phyloP scores from a whole-genome alignment of 2,797 vertebrate genomes.

The Rachycentron canadum region DNA sequence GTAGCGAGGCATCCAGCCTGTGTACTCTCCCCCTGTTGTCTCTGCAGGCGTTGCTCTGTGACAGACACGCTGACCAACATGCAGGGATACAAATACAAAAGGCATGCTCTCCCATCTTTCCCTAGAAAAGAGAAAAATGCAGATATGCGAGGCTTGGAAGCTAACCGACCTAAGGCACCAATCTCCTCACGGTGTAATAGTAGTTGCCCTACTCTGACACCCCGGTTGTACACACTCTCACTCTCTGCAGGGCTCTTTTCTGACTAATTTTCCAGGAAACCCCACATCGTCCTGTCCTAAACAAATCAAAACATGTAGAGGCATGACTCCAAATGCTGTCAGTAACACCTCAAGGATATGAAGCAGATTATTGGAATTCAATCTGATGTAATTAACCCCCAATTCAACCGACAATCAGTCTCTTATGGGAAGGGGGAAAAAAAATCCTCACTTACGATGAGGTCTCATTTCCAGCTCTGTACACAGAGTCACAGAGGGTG shows the following conservation, averaged over 20 bases:
- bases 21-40: not conserved
- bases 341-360: slow-evolving; percentile 68
- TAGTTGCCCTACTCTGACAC: slow-evolving; percentile 57
- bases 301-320: slow-evolving; percentile 73
- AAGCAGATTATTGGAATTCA: slow-evolving; percentile 76
- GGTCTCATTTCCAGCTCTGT: slow-evolving; percentile 61
- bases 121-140: slow-evolving; percentile 15
- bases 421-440: slow-evolving; percentile 1
- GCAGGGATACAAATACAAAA: slow-evolving; percentile 34
- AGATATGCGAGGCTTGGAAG: slow-evolving; percentile 31
- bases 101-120: not conserved
- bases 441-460: slow-evolving; percentile 22
- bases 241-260: slow-evolving; percentile 47
- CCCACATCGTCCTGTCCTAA: slow-evolving; percentile 60
- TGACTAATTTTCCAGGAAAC: slow-evolving; percentile 55
- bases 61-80: slow-evolving; percentile 33
- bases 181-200: no score
- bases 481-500: slow-evolving; percentile 41
- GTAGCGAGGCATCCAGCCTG: slow-evolving; percentile 36
- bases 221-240: slow-evolving; percentile 33
- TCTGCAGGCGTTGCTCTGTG: slow-evolving; percentile 45
- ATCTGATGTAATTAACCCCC: slow-evolving; percentile 72
- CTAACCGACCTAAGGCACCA: slow-evolving; percentile 18
- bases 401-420: slow-evolving; percentile 32
- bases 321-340: slow-evolving; percentile 56